Percentiles rank a stretch among this genome's conserved stretches.
phyloP scores from a whole-genome alignment of 2,888 invertebrate species.

The Spilarctia lutea region DNA sequence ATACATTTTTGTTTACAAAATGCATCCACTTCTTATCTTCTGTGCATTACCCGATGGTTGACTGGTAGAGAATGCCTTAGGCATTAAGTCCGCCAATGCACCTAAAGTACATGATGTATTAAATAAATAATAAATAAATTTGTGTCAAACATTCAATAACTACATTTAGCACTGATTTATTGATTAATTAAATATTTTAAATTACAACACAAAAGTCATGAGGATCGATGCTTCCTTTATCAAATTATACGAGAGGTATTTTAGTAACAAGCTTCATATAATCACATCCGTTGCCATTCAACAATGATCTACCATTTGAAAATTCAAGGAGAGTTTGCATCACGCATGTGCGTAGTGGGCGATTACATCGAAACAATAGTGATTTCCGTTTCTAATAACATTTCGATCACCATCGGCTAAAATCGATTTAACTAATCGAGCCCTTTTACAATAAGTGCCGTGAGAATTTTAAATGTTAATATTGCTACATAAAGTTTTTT shows the following conservation, averaged over 20 bases:
- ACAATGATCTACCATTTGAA: slow-evolving; percentile 37
- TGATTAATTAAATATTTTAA: background rate
- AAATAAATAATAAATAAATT: too few species aligned
- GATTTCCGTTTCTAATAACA: slow-evolving; percentile 27
- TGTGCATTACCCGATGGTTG: too few species aligned
- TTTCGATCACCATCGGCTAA: slow-evolving; percentile 20
- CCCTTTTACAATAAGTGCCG: slow-evolving; percentile 27
- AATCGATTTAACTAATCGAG: slow-evolving; percentile 24
- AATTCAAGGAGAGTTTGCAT: slow-evolving; percentile 56
- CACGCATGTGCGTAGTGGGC: slow-evolving; percentile 44
- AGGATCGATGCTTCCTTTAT: background rate
- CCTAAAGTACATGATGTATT: too few species aligned
- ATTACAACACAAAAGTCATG: background rate
- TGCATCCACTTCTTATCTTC: too few species aligned
- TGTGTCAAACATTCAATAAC: background rate
- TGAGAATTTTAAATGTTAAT: slow-evolving; percentile 19
- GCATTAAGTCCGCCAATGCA: too few species aligned
- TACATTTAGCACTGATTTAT: background rate
- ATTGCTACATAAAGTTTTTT: slow-evolving; percentile 17
- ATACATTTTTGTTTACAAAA: too few species aligned
- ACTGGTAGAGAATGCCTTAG: too few species aligned
- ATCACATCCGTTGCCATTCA: slow-evolving; percentile 23
- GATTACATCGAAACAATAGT: slow-evolving; percentile 41
- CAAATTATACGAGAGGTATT: slow-evolving; percentile 11
- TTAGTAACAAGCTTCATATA: slow-evolving; percentile 18